These are phyloP conservation scores for Chelidonichthys spinosus DNA, from an alignment of 2,797 vertebrate species.

Conservation along the genomic window DNA sequence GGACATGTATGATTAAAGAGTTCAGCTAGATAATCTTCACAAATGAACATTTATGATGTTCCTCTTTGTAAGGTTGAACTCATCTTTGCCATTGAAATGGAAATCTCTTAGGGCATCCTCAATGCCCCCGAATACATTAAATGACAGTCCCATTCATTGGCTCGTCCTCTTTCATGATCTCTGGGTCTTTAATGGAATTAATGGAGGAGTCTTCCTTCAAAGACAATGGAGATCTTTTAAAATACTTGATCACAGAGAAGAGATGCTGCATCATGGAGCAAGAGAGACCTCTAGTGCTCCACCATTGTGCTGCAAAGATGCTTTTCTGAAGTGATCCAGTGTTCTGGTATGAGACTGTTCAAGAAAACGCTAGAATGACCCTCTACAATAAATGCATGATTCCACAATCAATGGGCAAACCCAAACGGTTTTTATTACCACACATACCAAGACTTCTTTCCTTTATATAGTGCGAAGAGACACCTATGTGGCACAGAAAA, in stretches of 20 bases:
- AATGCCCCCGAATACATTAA: constrained; percentile 25
- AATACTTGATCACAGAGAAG: background rate
- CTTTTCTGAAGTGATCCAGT: background rate
- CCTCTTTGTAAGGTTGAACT: background rate
- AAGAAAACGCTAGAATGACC: background rate
- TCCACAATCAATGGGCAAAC: background rate
- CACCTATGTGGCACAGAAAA: constrained; percentile 3
- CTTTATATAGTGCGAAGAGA: constrained; percentile 6
- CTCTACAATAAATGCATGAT: too few species aligned
- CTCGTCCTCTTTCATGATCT: background rate
- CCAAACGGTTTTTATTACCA: constrained; percentile 22
- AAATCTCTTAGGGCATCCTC: constrained; percentile 10
- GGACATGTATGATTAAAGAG: too few species aligned
- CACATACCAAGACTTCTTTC: background rate
- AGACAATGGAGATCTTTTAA: background rate
- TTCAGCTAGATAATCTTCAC: too few species aligned
- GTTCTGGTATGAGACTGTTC: background rate
- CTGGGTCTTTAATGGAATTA: background rate
- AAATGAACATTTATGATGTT: background rate
- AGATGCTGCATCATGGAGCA: constrained; percentile 26
- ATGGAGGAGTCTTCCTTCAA: background rate
- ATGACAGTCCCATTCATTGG: background rate
- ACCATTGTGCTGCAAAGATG: constrained; percentile 21
- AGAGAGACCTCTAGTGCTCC: constrained; percentile 70
- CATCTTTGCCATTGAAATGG: constrained; percentile 21